Evolutionary conservation across 2,797 vertebrate genomes (phyloP).

Genomic region (Distichodus sexfasciatus): DNA sequence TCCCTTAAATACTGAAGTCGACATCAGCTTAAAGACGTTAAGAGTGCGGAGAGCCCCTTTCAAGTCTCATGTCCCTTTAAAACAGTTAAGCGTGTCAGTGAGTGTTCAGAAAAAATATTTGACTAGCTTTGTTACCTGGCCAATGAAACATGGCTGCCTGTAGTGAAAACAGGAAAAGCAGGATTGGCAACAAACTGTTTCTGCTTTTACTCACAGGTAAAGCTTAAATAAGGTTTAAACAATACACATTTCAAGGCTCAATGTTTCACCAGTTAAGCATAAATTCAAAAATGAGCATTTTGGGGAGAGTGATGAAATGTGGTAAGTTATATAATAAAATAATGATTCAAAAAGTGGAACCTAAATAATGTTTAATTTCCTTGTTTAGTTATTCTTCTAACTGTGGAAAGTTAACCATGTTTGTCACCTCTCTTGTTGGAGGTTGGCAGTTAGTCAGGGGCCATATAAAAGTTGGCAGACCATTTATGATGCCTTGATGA

Average conservation of each 20-base stretch:
- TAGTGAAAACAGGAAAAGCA: neutral
- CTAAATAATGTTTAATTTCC: neutral
- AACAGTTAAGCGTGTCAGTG: too few species aligned
- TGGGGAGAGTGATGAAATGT: too few species aligned
- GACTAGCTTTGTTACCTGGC: neutral
- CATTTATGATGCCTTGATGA: neutral
- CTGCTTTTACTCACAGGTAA: neutral
- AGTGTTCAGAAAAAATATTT: too few species aligned
- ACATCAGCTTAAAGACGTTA: too few species aligned
- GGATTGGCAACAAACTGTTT: neutral
- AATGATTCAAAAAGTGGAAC: too few species aligned
- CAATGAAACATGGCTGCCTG: neutral
- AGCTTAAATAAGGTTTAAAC: too few species aligned
- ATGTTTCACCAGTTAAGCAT: neutral
- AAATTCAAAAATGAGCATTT: neutral
- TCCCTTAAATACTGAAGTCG: too few species aligned
- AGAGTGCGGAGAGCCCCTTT: too few species aligned
- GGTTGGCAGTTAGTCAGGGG: neutral
- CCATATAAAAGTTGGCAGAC: conserved; percentile 9
- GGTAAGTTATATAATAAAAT: too few species aligned
- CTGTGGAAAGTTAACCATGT: neutral
- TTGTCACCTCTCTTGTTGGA: neutral
- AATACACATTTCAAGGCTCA: neutral
- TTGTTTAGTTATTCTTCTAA: neutral
- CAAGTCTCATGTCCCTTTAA: too few species aligned